These are phyloP conservation scores for Antechinus flavipes DNA, from an alignment of 2,113 vertebrate species.

Conservation along the genomic window DNA sequence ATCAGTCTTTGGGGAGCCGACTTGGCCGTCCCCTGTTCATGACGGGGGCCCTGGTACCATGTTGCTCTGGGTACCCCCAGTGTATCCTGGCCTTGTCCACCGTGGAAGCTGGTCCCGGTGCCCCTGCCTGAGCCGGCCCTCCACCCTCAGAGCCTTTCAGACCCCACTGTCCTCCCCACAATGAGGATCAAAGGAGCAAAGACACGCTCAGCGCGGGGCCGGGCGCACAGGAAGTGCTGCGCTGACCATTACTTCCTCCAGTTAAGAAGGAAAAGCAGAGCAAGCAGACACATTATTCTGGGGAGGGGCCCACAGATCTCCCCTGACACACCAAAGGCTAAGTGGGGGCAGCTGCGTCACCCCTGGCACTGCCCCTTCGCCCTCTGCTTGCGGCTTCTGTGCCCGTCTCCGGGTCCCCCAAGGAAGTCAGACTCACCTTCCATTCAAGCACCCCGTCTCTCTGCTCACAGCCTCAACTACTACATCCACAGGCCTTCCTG, in stretches of 20 bases:
- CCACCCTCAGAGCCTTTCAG: no score
- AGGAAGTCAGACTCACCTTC: no score
- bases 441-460: no score
- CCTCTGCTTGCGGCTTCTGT: no score
- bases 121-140: no score
- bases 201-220: neutral
- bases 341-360: neutral
- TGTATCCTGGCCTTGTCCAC: neutral
- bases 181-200: neutral
- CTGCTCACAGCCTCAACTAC: no score
- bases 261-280: neutral
- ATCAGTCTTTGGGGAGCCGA: neutral
- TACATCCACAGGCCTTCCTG: no score
- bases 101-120: neutral
- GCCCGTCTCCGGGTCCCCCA: neutral
- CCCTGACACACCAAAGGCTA: no score
- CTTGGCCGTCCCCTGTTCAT: neutral
- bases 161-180: accelerated
- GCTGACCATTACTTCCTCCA: neutral
- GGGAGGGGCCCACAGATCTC: neutral
- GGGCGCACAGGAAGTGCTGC: no score
- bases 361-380: neutral
- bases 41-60: neutral
- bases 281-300: neutral
- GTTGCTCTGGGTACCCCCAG: no score